A percentile compares a stretch with the other conserved stretches of the same genome.
Evolutionary conservation across 2,888 invertebrate species (phyloP).

Genomic region (Enoplolaimus lenunculus): DNA sequence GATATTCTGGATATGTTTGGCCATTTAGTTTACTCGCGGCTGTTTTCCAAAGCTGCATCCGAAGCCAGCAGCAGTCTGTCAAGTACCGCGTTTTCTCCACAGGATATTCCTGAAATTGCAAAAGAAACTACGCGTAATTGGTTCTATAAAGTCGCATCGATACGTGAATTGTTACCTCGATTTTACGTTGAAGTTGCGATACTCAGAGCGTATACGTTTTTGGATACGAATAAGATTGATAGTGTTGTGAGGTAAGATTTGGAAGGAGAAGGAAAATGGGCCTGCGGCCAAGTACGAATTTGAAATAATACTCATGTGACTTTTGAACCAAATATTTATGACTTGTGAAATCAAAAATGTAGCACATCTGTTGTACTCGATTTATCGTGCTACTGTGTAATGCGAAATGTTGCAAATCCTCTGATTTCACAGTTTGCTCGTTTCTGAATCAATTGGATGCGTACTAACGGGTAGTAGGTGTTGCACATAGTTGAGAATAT

Average conservation of each 20-base stretch:
- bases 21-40: slow-evolving; percentile 66
- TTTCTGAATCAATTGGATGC: no score
- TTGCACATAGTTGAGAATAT: no score
- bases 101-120: slow-evolving; percentile 51
- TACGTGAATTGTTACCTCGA: slow-evolving; percentile 73
- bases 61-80: not conserved
- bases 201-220: slow-evolving; percentile 70
- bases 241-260: not conserved
- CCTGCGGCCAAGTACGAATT: no score
- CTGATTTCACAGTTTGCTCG: no score
- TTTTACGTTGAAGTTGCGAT: slow-evolving; percentile 86
- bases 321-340: no score
- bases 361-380: no score
- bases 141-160: slow-evolving; percentile 97
- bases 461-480: no score
- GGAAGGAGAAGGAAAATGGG: no score
- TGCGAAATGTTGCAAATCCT: no score
- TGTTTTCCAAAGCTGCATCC: slow-evolving; percentile 39
- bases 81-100: slow-evolving; percentile 55
- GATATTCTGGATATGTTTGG: slow-evolving; percentile 85
- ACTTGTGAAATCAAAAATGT: no score
- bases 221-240: slow-evolving; percentile 23
- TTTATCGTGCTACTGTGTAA: no score
- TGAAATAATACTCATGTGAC: no score
- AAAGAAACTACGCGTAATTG: slow-evolving; percentile 75